These are phyloP conservation scores for Ovis canadensis DNA, from an alignment of 2,113 vertebrate species.

Conservation along the genomic window DNA sequence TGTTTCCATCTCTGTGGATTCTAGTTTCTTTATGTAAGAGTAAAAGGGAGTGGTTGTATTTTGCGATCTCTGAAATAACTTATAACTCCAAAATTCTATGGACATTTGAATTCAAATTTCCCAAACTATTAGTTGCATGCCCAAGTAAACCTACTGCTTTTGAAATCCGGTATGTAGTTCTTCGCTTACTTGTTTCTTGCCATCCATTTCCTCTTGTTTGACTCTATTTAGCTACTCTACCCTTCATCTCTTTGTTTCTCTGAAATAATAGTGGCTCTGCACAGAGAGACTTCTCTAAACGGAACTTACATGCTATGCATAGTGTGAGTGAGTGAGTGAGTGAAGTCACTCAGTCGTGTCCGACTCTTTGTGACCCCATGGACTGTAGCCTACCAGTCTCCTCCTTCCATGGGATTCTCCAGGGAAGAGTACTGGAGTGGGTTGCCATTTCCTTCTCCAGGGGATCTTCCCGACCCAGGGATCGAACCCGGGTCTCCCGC, in stretches of 20 bases:
- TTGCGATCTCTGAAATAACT: neutral
- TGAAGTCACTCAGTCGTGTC: no score
- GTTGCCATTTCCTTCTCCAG: no score
- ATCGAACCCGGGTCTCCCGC: no score
- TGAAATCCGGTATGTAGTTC: neutral
- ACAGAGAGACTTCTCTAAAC: neutral
- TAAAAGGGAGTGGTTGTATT: neutral
- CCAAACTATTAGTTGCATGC: neutral
- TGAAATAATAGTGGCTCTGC: neutral
- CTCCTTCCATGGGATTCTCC: no score
- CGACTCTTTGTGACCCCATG: no score
- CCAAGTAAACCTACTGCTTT: neutral
- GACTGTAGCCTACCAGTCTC: no score
- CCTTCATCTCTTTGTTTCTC: neutral
- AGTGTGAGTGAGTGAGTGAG: no score
- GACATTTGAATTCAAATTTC: constrained; percentile 10
- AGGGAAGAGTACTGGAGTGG: no score
- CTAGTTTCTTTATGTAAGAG: neutral
- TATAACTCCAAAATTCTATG: neutral
- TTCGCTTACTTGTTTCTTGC: neutral
- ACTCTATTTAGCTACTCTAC: neutral
- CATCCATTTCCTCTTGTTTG: neutral
- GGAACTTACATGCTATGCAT: neutral
- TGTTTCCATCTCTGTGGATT: neutral
- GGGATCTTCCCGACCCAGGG: no score